Base-by-base conservation (phyloP, 2,888 invertebrate species). In the Aplocera efformata region DNA sequence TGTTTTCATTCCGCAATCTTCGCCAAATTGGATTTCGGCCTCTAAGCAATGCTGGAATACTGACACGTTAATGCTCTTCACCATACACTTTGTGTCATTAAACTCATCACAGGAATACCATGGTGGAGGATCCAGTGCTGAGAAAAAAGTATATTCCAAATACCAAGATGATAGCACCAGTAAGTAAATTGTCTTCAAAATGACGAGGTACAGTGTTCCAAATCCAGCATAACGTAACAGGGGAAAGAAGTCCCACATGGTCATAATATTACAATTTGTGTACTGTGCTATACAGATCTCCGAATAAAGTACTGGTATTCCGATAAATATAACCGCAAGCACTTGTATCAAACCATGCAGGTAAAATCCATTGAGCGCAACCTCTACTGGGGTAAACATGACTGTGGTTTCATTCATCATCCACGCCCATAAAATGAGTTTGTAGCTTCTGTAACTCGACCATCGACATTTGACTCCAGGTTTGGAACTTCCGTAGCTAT, bases 251-350 rank as follows among this genome's bases (percentile, higher is more conserved):
- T 85, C 64, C 84, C 84, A 88, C 62, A 77, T 67, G 7, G 73
- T 61, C 32, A 84, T 56, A 10, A 70, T 56, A 55, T 71, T 63
- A 46, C 73, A 70, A 48, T 80, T 82, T 6, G 81, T 78, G 40
- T 85, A 88, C 48, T 86, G 86, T 22, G 77, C 74, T 30, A 88
- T 50, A 56, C 78, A 79, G 50, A 86, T 74, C 55, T 85, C 83
- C 8, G 84, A 82, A 60, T 82, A 85, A 23, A 79, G 68, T 29
- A 85, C 48, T 32, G 86, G 86, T 57, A 83, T 75, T 31, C 80
- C 81, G 23, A 82, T 51, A 39, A 83, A 66, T 47, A 83, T 67
- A n/a, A 72, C 59, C 22, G 71, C 47, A 7, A 70, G 7, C 13
- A 64, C 29, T 52, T 80, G 70, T 30, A 82, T 33, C 4, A 49